Percentiles rank a stretch among this genome's conserved stretches.
phyloP scores from a whole-genome alignment of 2,113 vertebrate genomes.

The Arothron firmamentum region DNA sequence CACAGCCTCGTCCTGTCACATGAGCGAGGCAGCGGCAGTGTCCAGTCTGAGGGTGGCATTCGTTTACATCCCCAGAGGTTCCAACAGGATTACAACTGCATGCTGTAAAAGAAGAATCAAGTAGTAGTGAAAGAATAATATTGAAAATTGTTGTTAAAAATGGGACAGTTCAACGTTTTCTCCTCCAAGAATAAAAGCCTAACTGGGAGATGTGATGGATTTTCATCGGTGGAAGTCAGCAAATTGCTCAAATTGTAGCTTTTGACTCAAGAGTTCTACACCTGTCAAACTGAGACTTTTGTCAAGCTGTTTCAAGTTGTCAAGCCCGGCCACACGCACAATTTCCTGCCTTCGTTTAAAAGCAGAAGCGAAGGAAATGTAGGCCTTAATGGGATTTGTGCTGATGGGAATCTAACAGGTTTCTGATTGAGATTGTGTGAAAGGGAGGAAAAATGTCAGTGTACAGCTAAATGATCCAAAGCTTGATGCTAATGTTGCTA shows the following conservation, averaged over 20 bases:
- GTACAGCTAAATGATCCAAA: too few species aligned
- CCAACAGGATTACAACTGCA: slow-evolving; percentile 78
- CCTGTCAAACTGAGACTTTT: slow-evolving; percentile 18
- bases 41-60: slow-evolving; percentile 79
- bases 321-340: slow-evolving; percentile 7
- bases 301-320: too few species aligned
- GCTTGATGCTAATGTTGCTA: too few species aligned
- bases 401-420: too few species aligned
- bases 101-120: slow-evolving; percentile 66
- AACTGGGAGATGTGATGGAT: not conserved
- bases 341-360: slow-evolving; percentile 11
- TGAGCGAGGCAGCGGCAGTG: slow-evolving; percentile 82
- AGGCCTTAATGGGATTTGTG: not conserved
- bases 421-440: too few species aligned
- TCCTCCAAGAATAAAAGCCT: too few species aligned
- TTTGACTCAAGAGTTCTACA: slow-evolving; percentile 14
- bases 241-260: slow-evolving; percentile 5
- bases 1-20: slow-evolving; percentile 78
- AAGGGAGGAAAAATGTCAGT: too few species aligned
- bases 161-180: not conserved
- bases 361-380: not conserved
- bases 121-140: not conserved
- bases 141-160: slow-evolving; percentile 6
- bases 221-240: not conserved
- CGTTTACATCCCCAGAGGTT: slow-evolving; percentile 48